These are phyloP conservation scores for Listrodromus nycthemerus DNA, from an alignment of 2,888 invertebrate species.

Conservation along the genomic window DNA sequence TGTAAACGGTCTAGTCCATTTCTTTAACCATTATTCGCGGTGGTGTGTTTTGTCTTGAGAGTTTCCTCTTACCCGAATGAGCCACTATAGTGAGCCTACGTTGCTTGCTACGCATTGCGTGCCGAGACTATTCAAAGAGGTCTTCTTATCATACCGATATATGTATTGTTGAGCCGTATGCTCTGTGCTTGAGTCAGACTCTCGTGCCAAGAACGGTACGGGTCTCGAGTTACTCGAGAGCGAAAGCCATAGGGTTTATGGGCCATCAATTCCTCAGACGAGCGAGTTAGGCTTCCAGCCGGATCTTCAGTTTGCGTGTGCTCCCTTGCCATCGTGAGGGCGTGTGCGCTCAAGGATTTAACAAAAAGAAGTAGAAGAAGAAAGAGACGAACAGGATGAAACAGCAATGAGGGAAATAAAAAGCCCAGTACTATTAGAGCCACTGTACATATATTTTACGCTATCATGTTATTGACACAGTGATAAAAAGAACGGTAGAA, in stretches of 20 bases:
- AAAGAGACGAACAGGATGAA: constrained; percentile 19
- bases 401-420: constrained; percentile 13
- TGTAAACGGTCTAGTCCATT: neutral
- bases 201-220: constrained; percentile 43
- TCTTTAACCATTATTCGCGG: neutral
- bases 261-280: constrained; percentile 44
- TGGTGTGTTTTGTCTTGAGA: neutral
- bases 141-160: constrained; percentile 41
- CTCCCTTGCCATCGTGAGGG: constrained; percentile 1
- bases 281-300: constrained; percentile 34
- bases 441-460: constrained; percentile 43
- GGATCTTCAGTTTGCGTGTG: constrained; percentile 49
- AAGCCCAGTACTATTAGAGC: constrained; percentile 40
- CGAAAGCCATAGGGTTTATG: constrained; percentile 50
- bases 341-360: constrained; percentile 31
- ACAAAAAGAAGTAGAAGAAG: constrained; percentile 4
- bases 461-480: constrained; percentile 48
- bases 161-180: constrained; percentile 3
- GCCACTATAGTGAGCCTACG: neutral
- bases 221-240: constrained; percentile 52
- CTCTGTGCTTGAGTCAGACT: constrained; percentile 18
- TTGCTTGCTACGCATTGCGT: neutral
- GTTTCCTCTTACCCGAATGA: neutral
- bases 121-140: constrained; percentile 15
- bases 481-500: constrained; percentile 27